Evolutionary conservation across 2,113 vertebrate species (phyloP), one percentile per base, ranked within the genome.

Genomic region (Eolophus roseicapilla): DNA sequence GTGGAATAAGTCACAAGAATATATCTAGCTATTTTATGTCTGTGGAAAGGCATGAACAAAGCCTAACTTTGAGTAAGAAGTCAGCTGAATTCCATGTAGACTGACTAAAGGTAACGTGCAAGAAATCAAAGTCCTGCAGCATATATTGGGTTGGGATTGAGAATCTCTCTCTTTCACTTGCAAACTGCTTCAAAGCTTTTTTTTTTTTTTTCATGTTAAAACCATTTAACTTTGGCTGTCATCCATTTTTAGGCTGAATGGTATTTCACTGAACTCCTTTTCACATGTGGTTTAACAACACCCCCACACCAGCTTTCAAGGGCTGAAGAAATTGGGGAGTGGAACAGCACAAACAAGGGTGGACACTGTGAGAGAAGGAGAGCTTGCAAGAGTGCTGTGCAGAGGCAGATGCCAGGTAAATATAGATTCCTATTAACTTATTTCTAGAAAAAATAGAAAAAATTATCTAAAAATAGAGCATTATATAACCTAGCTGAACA

Each of bases 281-380:
- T 92, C 19, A 79, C 35, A 69, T 85, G 86, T 91, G 84, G 74
- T 94, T 91, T 88, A 77, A 69, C 77, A 88, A 49, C 76, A 69
- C 50, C 70, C 86, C 55, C 62, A 79, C 60, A 88, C 9, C 33
- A 87, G 35, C 28, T 93, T 35, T 74, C 50, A 91, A 82, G 46
- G 71, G 73, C 39, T 0, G 13, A 84, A 87, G 73, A 93, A 82
- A 84, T 57, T 39, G 68, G 39, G 43, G 71, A 92, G 50, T 82
- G 60, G 73, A 89, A 75, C 68, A 91, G 60, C 52, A 78, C 31
- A 60, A 92, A 87, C 55, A 95, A 68, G 50, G 43, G 60, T 86
- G 86, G 55, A 82, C 89, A 50, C 73, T 41, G 16, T 69, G 73
- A 82, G 19, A 24, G 86, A 74, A 60, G 21, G 41, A 75, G 11